Conservation (phyloP, 2,113 vertebrate species). For the Caloenas nicobarica region DNA sequence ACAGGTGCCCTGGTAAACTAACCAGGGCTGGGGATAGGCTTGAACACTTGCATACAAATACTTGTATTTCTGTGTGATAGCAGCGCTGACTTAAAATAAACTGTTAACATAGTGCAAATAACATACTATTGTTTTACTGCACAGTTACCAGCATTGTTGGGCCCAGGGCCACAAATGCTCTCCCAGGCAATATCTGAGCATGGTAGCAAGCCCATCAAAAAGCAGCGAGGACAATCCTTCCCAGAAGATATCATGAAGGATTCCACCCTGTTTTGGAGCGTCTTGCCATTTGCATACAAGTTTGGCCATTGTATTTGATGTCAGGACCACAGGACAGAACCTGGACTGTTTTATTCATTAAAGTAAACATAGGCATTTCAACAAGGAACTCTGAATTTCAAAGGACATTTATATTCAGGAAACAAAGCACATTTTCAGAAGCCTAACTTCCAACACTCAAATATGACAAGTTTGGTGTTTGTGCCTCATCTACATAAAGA, state of each 20-base stretch:
- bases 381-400: background rate
- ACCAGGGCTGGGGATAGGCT: background rate
- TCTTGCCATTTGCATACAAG: background rate
- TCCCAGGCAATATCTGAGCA: background rate
- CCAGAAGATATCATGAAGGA: background rate
- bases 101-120: background rate
- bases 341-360: background rate
- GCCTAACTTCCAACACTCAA: background rate
- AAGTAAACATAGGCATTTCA: background rate
- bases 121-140: background rate
- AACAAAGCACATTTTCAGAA: background rate
- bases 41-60: background rate
- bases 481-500: background rate
- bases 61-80: background rate
- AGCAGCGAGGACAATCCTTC: background rate
- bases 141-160: background rate
- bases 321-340: background rate
- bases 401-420: background rate
- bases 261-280: background rate
- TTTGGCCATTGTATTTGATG: background rate
- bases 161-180: background rate
- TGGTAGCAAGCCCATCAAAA: background rate
- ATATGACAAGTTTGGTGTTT: background rate
- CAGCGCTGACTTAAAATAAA: background rate
- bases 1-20: background rate